A percentile compares a stretch with the other conserved stretches of the same genome.
These are phyloP conservation scores for Agelas oroides DNA, from an alignment of 37 sponge, comb jelly and placozoan species.

Conservation along the genomic window DNA sequence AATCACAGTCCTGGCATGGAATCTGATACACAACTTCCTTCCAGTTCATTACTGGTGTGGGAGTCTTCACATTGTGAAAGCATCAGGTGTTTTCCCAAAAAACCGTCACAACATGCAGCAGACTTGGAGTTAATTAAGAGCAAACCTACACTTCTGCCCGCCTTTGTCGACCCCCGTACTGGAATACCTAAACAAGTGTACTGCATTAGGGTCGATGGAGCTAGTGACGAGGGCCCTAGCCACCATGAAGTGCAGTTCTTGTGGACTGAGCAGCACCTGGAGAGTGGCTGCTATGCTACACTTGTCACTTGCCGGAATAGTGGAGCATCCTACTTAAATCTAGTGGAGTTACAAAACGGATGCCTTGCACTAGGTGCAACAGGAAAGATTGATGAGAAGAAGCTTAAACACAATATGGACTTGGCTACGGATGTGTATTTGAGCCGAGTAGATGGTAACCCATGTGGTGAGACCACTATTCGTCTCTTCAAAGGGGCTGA, in stretches of 20 bases:
- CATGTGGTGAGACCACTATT: no score
- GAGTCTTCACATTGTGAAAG: constrained; percentile 31
- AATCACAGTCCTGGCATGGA: no score
- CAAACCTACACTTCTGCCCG: not conserved
- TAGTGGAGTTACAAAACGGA: constrained; percentile 16
- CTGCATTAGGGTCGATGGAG: constrained; percentile 47
- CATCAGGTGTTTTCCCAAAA: not conserved
- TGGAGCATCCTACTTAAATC: constrained; percentile 39
- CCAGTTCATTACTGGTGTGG: no score
- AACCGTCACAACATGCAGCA: constrained; percentile 14
- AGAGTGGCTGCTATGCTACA: not conserved
- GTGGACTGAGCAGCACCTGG: constrained; percentile 1
- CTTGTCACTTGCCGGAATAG: constrained; percentile 23
- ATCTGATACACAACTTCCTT: no score
- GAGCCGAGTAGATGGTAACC: no score
- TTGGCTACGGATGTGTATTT: no score
- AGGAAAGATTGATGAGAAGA: no score
- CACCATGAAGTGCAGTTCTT: constrained; percentile 21
- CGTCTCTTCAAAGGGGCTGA: no score
- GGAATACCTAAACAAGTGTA: constrained; percentile 13
- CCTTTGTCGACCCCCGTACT: constrained; percentile 12
- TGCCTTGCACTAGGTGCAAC: constrained; percentile 35
- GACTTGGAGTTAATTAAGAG: constrained; percentile 2
- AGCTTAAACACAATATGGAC: no score
- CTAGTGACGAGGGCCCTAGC: constrained; percentile 30